A percentile compares a stretch with the other conserved stretches of the same genome.
Conservation (phyloP, 2,113 vertebrate genomes). For the Platichthys flesus region DNA sequence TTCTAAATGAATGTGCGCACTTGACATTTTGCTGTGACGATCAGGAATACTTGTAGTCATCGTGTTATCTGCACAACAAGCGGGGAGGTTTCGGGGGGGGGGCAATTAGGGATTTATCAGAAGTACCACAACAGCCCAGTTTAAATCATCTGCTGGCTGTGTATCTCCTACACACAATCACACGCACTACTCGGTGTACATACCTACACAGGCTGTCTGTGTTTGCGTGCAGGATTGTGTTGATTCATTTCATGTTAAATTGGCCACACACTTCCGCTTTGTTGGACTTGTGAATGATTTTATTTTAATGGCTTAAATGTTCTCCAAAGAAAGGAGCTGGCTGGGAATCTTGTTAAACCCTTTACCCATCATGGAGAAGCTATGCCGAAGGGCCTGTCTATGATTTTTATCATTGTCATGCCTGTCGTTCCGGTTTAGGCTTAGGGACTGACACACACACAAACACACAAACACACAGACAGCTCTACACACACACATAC, state of each 20-base stretch:
- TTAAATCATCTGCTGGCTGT: background rate
- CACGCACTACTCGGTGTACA: background rate
- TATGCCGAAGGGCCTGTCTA: constrained; percentile 59
- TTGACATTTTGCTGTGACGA: constrained; percentile 47
- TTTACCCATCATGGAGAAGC: constrained; percentile 56
- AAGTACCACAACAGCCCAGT: background rate
- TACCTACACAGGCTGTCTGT: constrained; percentile 5
- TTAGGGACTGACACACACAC: constrained; percentile 45
- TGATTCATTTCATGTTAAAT: constrained; percentile 46
- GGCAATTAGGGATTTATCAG: background rate
- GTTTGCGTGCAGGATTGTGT: constrained; percentile 32
- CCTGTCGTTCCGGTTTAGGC: constrained; percentile 60
- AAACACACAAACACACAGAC: constrained; percentile 2
- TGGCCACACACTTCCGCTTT: constrained; percentile 51
- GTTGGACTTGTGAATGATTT: constrained; percentile 49
- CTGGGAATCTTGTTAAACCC: constrained; percentile 66
- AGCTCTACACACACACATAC: background rate
- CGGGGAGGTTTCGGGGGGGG: background rate
- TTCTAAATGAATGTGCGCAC: constrained; percentile 42
- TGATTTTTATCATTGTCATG: constrained; percentile 63
- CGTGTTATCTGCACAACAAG: constrained; percentile 12
- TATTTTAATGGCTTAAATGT: constrained; percentile 60
- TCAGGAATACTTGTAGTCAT: constrained; percentile 12
- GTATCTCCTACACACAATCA: background rate
- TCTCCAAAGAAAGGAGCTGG: constrained; percentile 57